Evolutionary conservation across 1,140 invertebrate genomes (phyloP), one percentile per base, ranked within the genome.

Genomic region (Drosophila ohnishii): DNA sequence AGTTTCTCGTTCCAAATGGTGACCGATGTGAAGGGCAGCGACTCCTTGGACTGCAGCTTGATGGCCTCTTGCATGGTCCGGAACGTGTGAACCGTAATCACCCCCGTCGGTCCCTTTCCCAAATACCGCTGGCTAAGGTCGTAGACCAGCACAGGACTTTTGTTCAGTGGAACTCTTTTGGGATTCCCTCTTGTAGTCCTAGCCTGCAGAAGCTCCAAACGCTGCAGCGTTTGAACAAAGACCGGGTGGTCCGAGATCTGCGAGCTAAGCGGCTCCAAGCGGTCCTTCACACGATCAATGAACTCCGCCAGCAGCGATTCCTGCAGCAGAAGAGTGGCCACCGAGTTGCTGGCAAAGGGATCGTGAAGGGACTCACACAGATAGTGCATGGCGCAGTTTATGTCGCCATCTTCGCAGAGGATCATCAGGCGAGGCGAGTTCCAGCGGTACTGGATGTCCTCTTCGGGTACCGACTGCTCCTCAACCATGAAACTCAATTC

Each of bases 1-100:
- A 81, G 34, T 10, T 91, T 90, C 56, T 91, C 88, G 42, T 80
- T 78, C 90, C 90, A 91, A 51, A 91, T 90, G 22, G 76, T 67
- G 0, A 64, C 88, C 5, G 74, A 85, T 13, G 55, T 40, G 32
- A 76, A 80, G 28, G 16, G 11, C 3, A 91, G 3, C 1, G 75
- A 35, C 42, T 91, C 90, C 48, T 79, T 87, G 2, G 35, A 37
- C 39, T 70, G 63, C 32, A 91, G 55, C 7, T 50, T 7, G 6
- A 86, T 75, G 16, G 78, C 76, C 16, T 91, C 90, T 34, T 86
- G 90, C 55, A 85, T 45, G 3, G 90, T 91, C 8, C 90, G 88
- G 48, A 91, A 91, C 0, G 85, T 90, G 59, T 91, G 81, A 25
- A 91, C 42, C 2, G 81, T 90, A n/a, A 85, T 69, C n/a, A 88